Evolutionary conservation across 2,888 invertebrate species (phyloP), one percentile per base, ranked within the genome.

Genomic region (Cynaeus angustus): DNA sequence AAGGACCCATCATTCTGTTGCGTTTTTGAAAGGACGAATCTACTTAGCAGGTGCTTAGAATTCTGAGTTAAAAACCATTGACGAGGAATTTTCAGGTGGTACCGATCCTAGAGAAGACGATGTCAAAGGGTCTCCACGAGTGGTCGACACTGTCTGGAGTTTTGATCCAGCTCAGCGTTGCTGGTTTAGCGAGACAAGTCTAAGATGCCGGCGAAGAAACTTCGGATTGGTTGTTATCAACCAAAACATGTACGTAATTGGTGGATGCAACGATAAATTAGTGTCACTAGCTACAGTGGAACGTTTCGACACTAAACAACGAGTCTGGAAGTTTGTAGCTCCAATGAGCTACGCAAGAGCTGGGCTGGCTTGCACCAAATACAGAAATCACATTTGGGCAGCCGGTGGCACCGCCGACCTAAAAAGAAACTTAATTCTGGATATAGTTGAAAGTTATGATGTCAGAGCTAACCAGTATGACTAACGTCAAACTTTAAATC

Each of bases 211-310:
- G 0, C 86, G 92, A 74, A 90, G 91, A 81, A 91, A 91, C 84
- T 93, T 92, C 77, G 91, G 91, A 0, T 85, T 92, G 3, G 89
- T 91, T n/a, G 90, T 89, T 1, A 88, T 88, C 74, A 87, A 88
- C 16, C 89, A 89, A 82, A 89, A 89, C n/a, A 84, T 93, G 75
- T 92, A 89, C 77, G 91, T 91, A 2, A 90, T 93, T 70, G 92
- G 92, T 0, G 93, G 93, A 3, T 58, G 43, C 50, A 45, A 66
- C 33, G 48, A 58, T 10, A 10, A 58, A n/a, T 9, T 37, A 0
- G 13, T 26, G 12, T 28, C 89, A 3, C 84, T 90, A 37, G 86
- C 86, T n/a, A 88, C 89, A 2, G 89, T 91, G 43, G 91, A 91
- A 80, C 86, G 83, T 71, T 92, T 88, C 75, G 89, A 90, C 76